phyloP scores from a whole-genome alignment of 2,113 vertebrate species.

The Erinaceus europaeus region DNA sequence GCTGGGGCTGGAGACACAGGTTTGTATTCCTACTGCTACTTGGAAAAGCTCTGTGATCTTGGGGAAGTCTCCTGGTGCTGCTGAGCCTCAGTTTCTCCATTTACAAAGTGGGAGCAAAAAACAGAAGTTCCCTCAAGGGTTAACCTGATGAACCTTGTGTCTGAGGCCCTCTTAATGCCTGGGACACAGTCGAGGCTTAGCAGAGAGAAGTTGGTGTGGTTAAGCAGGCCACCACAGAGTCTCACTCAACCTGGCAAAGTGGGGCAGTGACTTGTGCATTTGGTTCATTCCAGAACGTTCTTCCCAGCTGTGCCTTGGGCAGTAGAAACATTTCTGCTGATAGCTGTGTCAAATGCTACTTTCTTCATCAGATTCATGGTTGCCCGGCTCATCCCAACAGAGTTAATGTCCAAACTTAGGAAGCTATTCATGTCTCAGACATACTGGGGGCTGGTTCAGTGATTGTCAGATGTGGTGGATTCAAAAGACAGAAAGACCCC shows the following conservation, averaged over 20 bases:
- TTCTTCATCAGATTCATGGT: not conserved
- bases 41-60: not conserved
- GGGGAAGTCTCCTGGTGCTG: not conserved
- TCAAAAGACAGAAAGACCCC: not conserved
- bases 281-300: not conserved
- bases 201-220: not conserved
- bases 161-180: too few relatives aligned
- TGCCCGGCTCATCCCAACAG: too few relatives aligned
- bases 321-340: not conserved
- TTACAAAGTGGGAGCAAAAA: too few relatives aligned
- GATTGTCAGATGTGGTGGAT: not conserved
- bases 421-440: not conserved
- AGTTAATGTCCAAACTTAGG: not conserved
- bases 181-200: not conserved
- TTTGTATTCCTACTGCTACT: not conserved
- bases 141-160: not conserved
- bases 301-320: not conserved
- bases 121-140: not conserved
- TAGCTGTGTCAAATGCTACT: not conserved
- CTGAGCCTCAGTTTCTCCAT: not conserved
- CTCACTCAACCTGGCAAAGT: not conserved
- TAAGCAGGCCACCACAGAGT: not conserved
- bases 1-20: not conserved
- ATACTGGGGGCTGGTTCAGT: not conserved
- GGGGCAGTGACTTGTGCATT: not conserved